Evolutionary conservation across 2,113 vertebrate genomes (phyloP).

Genomic region (Oreotragus oreotragus): DNA sequence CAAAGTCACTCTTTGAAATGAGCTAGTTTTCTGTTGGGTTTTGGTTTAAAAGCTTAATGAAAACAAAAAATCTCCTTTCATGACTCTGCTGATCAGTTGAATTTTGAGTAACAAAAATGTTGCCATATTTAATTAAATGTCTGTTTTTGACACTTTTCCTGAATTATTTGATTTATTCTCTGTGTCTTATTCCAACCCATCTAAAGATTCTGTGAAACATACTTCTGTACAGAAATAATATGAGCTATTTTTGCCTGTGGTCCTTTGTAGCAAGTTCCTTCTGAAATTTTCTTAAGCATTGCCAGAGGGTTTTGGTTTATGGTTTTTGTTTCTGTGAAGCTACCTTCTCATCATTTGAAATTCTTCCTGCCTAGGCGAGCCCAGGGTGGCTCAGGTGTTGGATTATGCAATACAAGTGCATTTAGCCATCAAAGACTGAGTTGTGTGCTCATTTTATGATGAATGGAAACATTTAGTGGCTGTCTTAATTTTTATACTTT

Average conservation of each 20-base stretch:
- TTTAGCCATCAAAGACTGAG: not conserved
- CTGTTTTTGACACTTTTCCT: slow-evolving; percentile 8
- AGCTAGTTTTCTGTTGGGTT: not conserved
- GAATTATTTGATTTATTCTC: not conserved
- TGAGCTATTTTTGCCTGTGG: not conserved
- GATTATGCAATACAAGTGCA: not conserved
- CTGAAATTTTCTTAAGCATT: not conserved
- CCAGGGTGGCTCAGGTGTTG: not conserved
- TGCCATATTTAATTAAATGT: slow-evolving; percentile 24
- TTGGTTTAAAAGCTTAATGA: not conserved
- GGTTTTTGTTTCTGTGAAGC: not conserved
- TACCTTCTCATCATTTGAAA: not conserved
- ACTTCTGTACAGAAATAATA: not conserved
- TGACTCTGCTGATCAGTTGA: not conserved
- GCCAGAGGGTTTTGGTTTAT: not conserved
- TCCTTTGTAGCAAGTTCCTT: slow-evolving; percentile 13
- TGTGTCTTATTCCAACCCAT: not conserved
- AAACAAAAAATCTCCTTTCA: not conserved
- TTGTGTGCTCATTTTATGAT: not conserved
- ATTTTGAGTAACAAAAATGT: slow-evolving; percentile 32
- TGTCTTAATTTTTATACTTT: not conserved
- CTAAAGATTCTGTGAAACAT: not conserved
- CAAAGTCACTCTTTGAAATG: not conserved
- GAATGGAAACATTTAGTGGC: not conserved
- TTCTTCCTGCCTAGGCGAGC: not conserved